Evolutionary conservation across 35 echinoderm and acorn worm species (phyloP), one percentile per base, ranked within the genome.

Genomic region (Heliocidaris tuberculata): DNA sequence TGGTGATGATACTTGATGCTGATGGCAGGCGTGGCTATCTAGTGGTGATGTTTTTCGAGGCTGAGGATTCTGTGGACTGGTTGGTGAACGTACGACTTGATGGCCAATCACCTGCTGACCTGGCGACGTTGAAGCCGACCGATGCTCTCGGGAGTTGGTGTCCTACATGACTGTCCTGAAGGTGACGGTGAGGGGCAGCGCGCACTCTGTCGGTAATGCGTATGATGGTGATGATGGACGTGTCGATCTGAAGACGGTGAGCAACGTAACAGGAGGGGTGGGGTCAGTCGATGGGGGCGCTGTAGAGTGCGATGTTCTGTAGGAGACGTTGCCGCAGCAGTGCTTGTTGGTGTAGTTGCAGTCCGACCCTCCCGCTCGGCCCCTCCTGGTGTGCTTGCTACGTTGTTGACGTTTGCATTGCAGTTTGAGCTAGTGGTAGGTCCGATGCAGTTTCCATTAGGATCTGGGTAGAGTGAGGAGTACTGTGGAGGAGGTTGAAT

Each of bases 221-320:
- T 32, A 29, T 49, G 50, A 52, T 49, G 91, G 32, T 93, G 91
- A n/a, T 93, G 91, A 59, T 93, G 91, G 91, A 93, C 91, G 91
- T 93, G 91, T n/a, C 91, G 31, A 52, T 93, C 91, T 12, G 91
- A 93, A 59, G 91, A 93, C 27, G 91, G 91, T 21, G 91, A 93
- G 16, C 91, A 59, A n/a, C 91, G 91, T 30, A 93, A 48, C 9
- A 93, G 91, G 29, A 93, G 91, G 16, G 91, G 91, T 59, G 91
- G 91, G 27, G 9, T 93, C 50, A 93, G 24, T 59, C 91, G 47
- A 19, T 93, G 91, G 21, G 91, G 91, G 50, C 91, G 91, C 91
- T 93, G 91, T 13, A 93, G 29, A 10, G 91, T 32, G 30, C 91
- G 91, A 2, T 93, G 91, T 93, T 93, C 91, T 49, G 91, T 48